Conservation (phyloP, 2,888 invertebrate species). For the Drosophila colorata region DNA sequence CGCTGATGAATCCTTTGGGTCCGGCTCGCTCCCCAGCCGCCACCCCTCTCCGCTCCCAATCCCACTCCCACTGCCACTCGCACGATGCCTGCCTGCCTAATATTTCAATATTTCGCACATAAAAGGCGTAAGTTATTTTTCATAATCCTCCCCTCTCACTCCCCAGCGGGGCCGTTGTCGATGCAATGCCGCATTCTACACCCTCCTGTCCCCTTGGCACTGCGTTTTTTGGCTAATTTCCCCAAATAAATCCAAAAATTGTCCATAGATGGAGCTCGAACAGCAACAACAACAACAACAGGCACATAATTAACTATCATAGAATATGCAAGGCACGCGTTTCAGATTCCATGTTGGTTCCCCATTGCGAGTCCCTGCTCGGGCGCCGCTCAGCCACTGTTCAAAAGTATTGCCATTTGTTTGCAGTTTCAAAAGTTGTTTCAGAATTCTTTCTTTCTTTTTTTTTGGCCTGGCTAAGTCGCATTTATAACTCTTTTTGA, state of each 20-base stretch:
- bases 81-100: conserved; percentile 48
- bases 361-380: background rate
- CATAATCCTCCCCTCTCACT: conserved; percentile 49
- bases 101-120: conserved; percentile 80
- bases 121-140: conserved; percentile 81
- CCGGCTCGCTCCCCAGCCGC: conserved; percentile 45
- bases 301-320: conserved; percentile 75
- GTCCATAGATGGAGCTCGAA: conserved; percentile 30
- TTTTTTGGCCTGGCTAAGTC: conserved; percentile 15
- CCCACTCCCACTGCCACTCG: background rate
- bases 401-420: conserved; percentile 48
- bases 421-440: conserved; percentile 22
- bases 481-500: conserved; percentile 41
- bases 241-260: conserved; percentile 68
- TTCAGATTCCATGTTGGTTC: conserved; percentile 45
- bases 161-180: conserved; percentile 21
- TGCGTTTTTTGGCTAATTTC: conserved; percentile 71
- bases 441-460: conserved; percentile 3
- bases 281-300: conserved; percentile 25
- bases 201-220: conserved; percentile 10
- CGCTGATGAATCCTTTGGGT: conserved; percentile 81
- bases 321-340: conserved; percentile 74
- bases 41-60: conserved; percentile 1
- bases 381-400: background rate
- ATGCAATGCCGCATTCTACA: conserved; percentile 21